These are phyloP conservation scores for Limenitis camilla DNA, from an alignment of 2,888 invertebrate genomes.

Conservation along the genomic window DNA sequence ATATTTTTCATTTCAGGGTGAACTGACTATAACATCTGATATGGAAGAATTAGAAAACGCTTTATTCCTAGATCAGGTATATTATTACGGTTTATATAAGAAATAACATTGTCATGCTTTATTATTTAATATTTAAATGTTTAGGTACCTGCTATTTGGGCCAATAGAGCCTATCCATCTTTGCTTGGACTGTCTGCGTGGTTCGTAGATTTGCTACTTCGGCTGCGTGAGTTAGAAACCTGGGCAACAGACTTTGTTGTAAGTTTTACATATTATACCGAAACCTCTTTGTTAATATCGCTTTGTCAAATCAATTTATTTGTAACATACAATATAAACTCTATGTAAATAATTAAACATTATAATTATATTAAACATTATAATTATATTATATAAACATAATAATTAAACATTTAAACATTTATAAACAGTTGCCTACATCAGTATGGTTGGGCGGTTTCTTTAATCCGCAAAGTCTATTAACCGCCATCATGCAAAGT, in stretches of 20 bases:
- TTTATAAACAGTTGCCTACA: constrained; percentile 88
- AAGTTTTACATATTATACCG: constrained; percentile 33
- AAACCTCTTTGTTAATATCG: not conserved
- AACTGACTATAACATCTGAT: constrained; percentile 94
- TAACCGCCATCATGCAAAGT: constrained; percentile 98
- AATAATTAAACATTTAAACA: no score
- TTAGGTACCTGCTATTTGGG: constrained; percentile 90
- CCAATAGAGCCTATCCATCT: constrained; percentile 92
- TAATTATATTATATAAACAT: no score
- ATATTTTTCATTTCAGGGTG: constrained; percentile 86
- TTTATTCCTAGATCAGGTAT: constrained; percentile 88
- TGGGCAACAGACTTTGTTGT: constrained; percentile 97
- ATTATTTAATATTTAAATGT: not conserved
- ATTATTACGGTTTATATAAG: no score
- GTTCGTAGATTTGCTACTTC: constrained; percentile 92
- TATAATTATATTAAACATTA: no score
- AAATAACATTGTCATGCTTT: no score
- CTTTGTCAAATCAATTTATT: not conserved
- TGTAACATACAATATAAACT: constrained; percentile 81
- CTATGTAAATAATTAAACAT: no score
- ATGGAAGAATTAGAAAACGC: constrained; percentile 97
- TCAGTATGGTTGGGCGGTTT: constrained; percentile 98
- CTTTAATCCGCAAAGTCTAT: constrained; percentile 96
- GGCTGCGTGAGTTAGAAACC: constrained; percentile 91
- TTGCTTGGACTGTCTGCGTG: constrained; percentile 89